phyloP scores from a whole-genome alignment of 2,113 vertebrate species.

The Phodopus roborovskii region DNA sequence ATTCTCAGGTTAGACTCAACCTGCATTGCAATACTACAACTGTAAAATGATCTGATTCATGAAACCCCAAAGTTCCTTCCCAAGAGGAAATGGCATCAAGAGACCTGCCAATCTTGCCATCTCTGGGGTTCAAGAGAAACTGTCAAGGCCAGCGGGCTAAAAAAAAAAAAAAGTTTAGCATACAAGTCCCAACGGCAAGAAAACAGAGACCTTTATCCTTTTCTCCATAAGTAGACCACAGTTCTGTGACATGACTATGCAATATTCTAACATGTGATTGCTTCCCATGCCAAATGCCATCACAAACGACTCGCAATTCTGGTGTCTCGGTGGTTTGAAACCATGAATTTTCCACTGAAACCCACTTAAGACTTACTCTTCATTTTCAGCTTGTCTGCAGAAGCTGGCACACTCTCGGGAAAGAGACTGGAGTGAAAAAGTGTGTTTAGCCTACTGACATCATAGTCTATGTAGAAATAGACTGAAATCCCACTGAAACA shows the following conservation, averaged over 20 bases:
- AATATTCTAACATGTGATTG: constrained; percentile 79
- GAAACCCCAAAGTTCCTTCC: constrained; percentile 81
- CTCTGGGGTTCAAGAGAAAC: constrained; percentile 28
- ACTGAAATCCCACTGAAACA: constrained; percentile 63
- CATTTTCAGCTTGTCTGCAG: constrained; percentile 70
- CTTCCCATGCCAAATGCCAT: constrained; percentile 79
- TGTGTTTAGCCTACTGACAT: constrained; percentile 65
- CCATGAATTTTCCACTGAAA: constrained; percentile 70
- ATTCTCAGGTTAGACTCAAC: constrained; percentile 70
- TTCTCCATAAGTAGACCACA: constrained; percentile 76
- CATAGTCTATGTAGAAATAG: constrained; percentile 73
- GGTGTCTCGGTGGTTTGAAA: constrained; percentile 76
- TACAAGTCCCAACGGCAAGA: constrained; percentile 64
- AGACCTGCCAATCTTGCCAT: constrained; percentile 47
- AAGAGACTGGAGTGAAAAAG: constrained; percentile 72
- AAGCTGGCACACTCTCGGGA: constrained; percentile 65
- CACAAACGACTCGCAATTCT: constrained; percentile 77
- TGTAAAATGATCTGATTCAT: constrained; percentile 77
- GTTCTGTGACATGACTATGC: constrained; percentile 82
- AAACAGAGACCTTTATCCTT: constrained; percentile 75
- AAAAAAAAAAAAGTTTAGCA: constrained; percentile 28
- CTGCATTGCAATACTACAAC: constrained; percentile 75
- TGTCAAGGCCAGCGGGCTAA: constrained; percentile 62
- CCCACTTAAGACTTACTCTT: constrained; percentile 69
- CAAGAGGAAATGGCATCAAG: constrained; percentile 67